Evolutionary conservation across 2,797 vertebrate species (phyloP), one percentile per base, ranked within the genome.

Genomic region (Aeoliscus strigatus): DNA sequence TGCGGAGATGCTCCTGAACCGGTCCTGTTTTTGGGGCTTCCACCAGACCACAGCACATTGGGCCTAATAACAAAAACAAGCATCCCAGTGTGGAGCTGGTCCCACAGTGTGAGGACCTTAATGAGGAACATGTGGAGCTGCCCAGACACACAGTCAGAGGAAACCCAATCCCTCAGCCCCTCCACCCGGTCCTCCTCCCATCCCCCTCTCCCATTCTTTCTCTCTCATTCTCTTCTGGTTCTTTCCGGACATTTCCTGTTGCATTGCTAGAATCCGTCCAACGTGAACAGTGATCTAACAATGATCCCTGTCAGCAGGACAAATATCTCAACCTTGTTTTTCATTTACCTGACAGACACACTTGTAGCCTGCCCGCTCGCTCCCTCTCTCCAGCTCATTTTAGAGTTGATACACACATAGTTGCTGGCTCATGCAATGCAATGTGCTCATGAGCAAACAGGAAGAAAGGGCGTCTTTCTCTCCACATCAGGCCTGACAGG

Each of bases 61-160:
- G 73, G 68, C 76, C 84, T 86, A 90, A 88, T 89, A 89, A 88
- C 79, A 87, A 88, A 87, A 89, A 87, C 86, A 88, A 88, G 85
- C 87, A 82, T 83, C 74, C 66, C 15, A 79, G 84, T 86, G 85
- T 81, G 85, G 81, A 84, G 75, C 83, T 82, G 75, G 75, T 76
- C 83, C 84, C 77, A 77, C 86, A 82, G 83, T 88, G 86, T 86
- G 84, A 88, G 86, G 78, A 83, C 70, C 75, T 80, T 89, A 90
- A 90, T 88, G 87, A 86, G 82, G 70, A 89, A 86, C 89, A 90
- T 88, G 87, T 90, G 88, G 83, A 72, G 83, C 77, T 76, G 81
- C 81, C 85, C 81, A 88, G 88, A 87, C 86, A 85, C 84, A 82
- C 82, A 87, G 87, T 86, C 83, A 88, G 81, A 79, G 82, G 89